Conservation (phyloP, 1,140 invertebrate species). For the Yoshiicerus persimilis region DNA sequence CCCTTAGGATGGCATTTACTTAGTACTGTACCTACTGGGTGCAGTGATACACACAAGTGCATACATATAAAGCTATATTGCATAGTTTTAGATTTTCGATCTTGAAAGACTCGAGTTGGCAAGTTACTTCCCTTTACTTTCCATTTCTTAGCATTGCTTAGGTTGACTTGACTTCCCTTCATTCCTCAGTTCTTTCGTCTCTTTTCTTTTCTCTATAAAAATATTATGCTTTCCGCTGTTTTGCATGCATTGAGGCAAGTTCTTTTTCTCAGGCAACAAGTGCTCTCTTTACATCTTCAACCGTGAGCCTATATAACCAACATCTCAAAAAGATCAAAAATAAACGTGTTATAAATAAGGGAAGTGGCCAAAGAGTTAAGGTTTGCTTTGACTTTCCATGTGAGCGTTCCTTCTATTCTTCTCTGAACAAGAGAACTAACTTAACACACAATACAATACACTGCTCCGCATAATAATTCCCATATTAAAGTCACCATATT, state of each 20-base stretch:
- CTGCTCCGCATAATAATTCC: background rate
- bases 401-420: background rate
- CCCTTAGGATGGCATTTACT: too few relatives aligned
- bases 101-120: background rate
- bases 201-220: conserved; percentile 22
- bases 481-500: background rate
- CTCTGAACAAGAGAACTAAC: background rate
- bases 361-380: background rate
- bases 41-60: background rate
- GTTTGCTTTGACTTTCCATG: background rate
- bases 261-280: conserved; percentile 23
- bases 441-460: background rate
- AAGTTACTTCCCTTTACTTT: background rate
- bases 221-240: conserved; percentile 27
- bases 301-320: background rate
- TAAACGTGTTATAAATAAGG: conserved; percentile 20
- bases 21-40: background rate
- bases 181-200: background rate
- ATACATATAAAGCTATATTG: background rate
- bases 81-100: background rate
- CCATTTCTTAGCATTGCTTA: background rate
- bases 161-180: background rate
- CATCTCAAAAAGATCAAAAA: conserved; percentile 25
- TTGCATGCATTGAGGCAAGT: conserved; percentile 22
- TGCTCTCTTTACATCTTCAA: conserved; percentile 10